Evolutionary conservation across 2,888 invertebrate species (phyloP), one percentile per base, ranked within the genome.

Genomic region (Teinopalpus imperialis): DNA sequence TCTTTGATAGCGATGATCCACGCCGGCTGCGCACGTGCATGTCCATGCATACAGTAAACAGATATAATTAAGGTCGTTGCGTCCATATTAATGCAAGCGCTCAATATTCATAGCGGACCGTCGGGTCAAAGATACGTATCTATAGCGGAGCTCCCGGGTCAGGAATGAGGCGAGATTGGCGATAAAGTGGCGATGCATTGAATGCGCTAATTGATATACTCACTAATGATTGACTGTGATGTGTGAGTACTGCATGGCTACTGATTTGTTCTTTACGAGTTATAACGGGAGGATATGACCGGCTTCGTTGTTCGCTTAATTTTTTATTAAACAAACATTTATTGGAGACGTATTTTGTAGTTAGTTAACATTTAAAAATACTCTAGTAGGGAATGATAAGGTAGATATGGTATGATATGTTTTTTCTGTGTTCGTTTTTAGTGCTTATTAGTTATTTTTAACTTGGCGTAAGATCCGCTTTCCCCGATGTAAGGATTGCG

Each of bases 11-110:
- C 39, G 13, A 9, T 32, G 43, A 35, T 35, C 30, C 52, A 29
- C 41, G 36, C 26, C 43, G 10, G 31, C n/a, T n/a, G 27, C 50
- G 49, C 64, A 62, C 65, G 73, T 65, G 69, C 75, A 62, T 70
- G 73, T 51, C 65, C 63, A 52, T 62, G 71, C 68, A 75, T 71
- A 68, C 66, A 67, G 67, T 74, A 69, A 74, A 75, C 71, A 76
- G 68, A 69, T 69, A 66, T 75, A 74, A 80, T 81, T 80, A 78
- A 75, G 75, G 79, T 69, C 77, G 68, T 52, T 51, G 52, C 68
- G 61, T 69, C 66, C 69, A 69, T 74, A 72, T 69, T 68, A 67
- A 72, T 71, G 63, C 59, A 54, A 61, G 51, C 63, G 69, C 78
- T 81, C 75, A 76, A 78, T 81, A 78, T 79, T 74, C 70, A 74